A percentile compares a stretch with the other conserved stretches of the same genome.
Evolutionary conservation across 2,888 invertebrate genomes (phyloP).

Genomic region (Pycnomerus fuliginosus): DNA sequence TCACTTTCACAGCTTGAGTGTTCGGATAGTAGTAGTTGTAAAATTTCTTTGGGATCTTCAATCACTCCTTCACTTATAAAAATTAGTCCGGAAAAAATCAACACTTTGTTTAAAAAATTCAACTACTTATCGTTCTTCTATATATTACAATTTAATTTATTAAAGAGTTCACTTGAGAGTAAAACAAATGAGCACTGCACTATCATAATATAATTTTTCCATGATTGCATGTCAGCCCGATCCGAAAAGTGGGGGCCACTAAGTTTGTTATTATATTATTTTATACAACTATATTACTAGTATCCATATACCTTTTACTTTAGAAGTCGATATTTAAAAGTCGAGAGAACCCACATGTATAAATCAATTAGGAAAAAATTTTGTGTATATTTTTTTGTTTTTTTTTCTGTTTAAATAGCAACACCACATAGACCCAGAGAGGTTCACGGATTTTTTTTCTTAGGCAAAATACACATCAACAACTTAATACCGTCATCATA

Average conservation of each 20-base stretch:
- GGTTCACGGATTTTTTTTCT: slow-evolving; percentile 18
- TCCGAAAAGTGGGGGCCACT: slow-evolving; percentile 52
- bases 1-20: slow-evolving; percentile 32
- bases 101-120: slow-evolving; percentile 42
- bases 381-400: slow-evolving; percentile 16
- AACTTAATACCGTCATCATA: slow-evolving; percentile 13
- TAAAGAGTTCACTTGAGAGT: slow-evolving; percentile 45
- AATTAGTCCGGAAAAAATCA: slow-evolving; percentile 45
- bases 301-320: slow-evolving; percentile 50
- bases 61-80: slow-evolving; percentile 24
- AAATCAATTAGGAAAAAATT: slow-evolving; percentile 37
- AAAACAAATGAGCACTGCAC: slow-evolving; percentile 50
- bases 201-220: slow-evolving; percentile 34
- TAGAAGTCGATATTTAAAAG: slow-evolving; percentile 38
- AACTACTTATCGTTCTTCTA: slow-evolving; percentile 37
- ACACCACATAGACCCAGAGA: slow-evolving; percentile 35
- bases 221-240: slow-evolving; percentile 44
- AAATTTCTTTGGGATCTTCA: slow-evolving; percentile 22
- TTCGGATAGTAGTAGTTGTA: slow-evolving; percentile 21
- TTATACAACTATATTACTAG: slow-evolving; percentile 46
- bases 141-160: slow-evolving; percentile 47
- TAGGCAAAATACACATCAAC: slow-evolving; percentile 23
- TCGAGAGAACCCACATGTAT: slow-evolving; percentile 46
- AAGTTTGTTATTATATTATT: slow-evolving; percentile 39
- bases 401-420: slow-evolving; percentile 22